Evolutionary conservation across 2,797 vertebrate species (phyloP).

Genomic region (Falco cherrug): DNA sequence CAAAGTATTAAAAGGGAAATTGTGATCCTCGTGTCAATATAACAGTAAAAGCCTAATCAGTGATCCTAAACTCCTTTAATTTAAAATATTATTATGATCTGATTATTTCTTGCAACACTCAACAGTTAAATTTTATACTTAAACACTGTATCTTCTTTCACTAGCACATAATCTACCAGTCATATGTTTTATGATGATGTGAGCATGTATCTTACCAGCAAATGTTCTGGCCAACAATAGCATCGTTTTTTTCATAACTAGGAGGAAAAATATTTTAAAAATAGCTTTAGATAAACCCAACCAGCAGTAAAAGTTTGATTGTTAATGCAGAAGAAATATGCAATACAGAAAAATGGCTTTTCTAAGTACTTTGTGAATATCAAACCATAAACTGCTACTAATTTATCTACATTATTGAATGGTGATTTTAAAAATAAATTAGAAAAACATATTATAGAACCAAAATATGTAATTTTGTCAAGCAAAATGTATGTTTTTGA

Average conservation of each 20-base stretch:
- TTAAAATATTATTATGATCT: not conserved
- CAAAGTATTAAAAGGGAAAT: not conserved
- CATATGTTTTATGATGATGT: conserved; percentile 22
- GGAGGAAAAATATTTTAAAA: conserved; percentile 21
- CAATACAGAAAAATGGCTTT: not conserved
- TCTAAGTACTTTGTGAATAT: not conserved
- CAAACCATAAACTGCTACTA: not conserved
- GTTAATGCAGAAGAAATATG: conserved; percentile 7
- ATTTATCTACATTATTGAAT: not conserved
- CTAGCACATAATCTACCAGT: conserved; percentile 3
- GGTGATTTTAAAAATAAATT: not conserved
- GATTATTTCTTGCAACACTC: conserved; percentile 1
- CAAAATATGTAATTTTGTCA: not conserved
- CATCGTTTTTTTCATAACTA: conserved; percentile 18
- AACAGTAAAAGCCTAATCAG: not conserved
- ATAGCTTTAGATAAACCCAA: conserved; percentile 19
- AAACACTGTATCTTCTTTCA: not conserved
- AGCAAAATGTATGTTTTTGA: not conserved
- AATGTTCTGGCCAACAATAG: conserved; percentile 23
- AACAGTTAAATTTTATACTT: conserved; percentile 23
- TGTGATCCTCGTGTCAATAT: not conserved
- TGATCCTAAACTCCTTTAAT: not conserved
- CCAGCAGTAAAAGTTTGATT: not conserved
- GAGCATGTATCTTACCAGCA: conserved; percentile 6
- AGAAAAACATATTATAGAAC: not conserved